Base-by-base conservation (phyloP, 2,888 invertebrate genomes). In the Eilema sororculum region DNA sequence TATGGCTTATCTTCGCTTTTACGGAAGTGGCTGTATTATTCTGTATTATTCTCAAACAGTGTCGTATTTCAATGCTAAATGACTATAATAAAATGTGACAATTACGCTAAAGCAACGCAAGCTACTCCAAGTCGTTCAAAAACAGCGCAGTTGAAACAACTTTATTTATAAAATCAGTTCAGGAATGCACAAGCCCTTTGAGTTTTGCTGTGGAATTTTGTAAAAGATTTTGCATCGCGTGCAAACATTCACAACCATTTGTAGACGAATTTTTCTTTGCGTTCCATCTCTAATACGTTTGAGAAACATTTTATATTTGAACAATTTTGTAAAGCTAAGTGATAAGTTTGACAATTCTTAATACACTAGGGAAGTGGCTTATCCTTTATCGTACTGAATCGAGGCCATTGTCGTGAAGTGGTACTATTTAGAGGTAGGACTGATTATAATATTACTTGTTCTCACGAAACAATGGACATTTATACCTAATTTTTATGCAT, bases 191-290 rank as follows among this genome's bases (percentile, higher is more conserved):
- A 52, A 52, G n/a, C 20, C n/a, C 52, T 52, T 52, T 52, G 52
- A 52, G 9, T n/a, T 52, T 52, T n/a, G n/a, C 52, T 12, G n/a
- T 30, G 52, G 64, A n/a, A 64, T 64, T 52, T 64, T 30, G 52
- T n/a, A 28, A 46, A 46, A 64, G 64, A 64, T 52, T 64, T 52
- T 64, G n/a, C 64, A 52, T 52, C n/a, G 46, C 41, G 64, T 64
- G 52, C 52, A 52, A 64, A 52, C 30, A 30, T 64, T 52, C 64
- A 52, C 28, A 64, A 30, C 52, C 28, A 64, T 64, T 64, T 52
- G 52, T 0, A 9, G 28, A 64, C 52, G 64, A 64, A 64, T 56
- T 64, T 56, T 64, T 64, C 64, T 52, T 28, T 64, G 52, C 64
- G 52, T 64, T 52, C 64, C 64, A n/a, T 56, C 52, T 28, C 52